Evolutionary conservation across 2,888 invertebrate species (phyloP).

Genomic region (Saturnia japonica): DNA sequence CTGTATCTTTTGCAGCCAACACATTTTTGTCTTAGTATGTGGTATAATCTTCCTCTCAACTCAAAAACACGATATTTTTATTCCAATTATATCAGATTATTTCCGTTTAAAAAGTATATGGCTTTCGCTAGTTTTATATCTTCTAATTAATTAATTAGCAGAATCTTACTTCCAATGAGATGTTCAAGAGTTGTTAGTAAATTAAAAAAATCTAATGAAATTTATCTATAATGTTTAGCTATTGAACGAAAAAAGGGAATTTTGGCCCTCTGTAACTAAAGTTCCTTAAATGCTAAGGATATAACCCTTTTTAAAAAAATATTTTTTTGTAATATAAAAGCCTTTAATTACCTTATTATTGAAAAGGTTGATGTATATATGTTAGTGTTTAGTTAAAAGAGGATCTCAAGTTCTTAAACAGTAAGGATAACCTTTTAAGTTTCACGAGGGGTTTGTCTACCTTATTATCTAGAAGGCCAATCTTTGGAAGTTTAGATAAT

Average conservation of each 20-base stretch:
- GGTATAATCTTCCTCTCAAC: conserved; percentile 46
- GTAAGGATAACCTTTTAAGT: too few species aligned
- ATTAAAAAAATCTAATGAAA: not conserved
- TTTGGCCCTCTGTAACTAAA: not conserved
- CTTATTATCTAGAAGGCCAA: too few species aligned
- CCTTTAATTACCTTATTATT: too few species aligned
- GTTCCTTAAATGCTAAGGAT: not conserved
- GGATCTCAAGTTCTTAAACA: too few species aligned
- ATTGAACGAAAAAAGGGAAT: too few species aligned
- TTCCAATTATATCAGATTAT: conserved; percentile 43
- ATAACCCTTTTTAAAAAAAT: not conserved
- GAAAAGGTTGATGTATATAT: too few species aligned
- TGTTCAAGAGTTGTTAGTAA: not conserved
- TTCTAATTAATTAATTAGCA: not conserved
- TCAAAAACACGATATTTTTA: conserved; percentile 40
- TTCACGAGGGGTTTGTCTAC: too few species aligned
- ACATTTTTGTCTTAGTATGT: conserved; percentile 69
- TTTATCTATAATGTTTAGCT: too few species aligned
- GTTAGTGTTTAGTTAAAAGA: too few species aligned
- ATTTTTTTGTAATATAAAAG: too few species aligned
- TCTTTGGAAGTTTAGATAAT: too few species aligned
- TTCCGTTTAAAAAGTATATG: conserved; percentile 33
- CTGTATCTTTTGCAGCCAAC: conserved; percentile 77
- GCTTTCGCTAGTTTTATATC: not conserved
- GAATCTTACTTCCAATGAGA: not conserved